phyloP scores from a whole-genome alignment of 2,888 invertebrate species.

The Chaetogeoica ovagalla region DNA sequence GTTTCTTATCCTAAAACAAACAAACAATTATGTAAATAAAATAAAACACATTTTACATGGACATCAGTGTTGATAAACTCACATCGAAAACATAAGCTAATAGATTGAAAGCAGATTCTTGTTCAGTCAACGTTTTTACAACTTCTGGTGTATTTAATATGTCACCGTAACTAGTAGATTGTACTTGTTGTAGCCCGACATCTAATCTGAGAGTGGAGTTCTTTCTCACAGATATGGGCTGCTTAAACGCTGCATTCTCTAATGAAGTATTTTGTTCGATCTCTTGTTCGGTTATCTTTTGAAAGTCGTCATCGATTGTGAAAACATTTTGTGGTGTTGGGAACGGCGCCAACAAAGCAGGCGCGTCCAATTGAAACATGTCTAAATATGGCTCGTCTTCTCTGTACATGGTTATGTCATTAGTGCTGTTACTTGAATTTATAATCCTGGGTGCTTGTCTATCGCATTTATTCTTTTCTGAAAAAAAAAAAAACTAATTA shows the following conservation, averaged over 20 bases:
- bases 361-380: constrained; percentile 39
- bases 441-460: constrained; percentile 50
- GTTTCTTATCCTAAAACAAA: constrained; percentile 40
- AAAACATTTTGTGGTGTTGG: constrained; percentile 45
- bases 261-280: constrained; percentile 13
- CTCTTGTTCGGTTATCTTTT: constrained; percentile 21
- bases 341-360: constrained; percentile 37
- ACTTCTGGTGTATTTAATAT: constrained; percentile 60
- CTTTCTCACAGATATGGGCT: constrained; percentile 49
- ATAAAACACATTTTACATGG: neutral
- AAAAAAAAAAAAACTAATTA: neutral
- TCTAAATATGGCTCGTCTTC: constrained; percentile 51
- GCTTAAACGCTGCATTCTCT: constrained; percentile 35
- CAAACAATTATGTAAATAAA: neutral
- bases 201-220: constrained; percentile 36
- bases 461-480: constrained; percentile 41
- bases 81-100: constrained; percentile 60
- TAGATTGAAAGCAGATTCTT: constrained; percentile 58
- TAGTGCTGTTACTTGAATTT: constrained; percentile 52
- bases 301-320: constrained; percentile 26
- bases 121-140: constrained; percentile 59
- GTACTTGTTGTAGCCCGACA: constrained; percentile 42
- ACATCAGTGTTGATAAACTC: constrained; percentile 55
- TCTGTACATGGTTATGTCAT: constrained; percentile 49
- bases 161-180: constrained; percentile 43